These are phyloP conservation scores for Silurus asotus DNA, from an alignment of 2,113 vertebrate genomes.

Conservation along the genomic window DNA sequence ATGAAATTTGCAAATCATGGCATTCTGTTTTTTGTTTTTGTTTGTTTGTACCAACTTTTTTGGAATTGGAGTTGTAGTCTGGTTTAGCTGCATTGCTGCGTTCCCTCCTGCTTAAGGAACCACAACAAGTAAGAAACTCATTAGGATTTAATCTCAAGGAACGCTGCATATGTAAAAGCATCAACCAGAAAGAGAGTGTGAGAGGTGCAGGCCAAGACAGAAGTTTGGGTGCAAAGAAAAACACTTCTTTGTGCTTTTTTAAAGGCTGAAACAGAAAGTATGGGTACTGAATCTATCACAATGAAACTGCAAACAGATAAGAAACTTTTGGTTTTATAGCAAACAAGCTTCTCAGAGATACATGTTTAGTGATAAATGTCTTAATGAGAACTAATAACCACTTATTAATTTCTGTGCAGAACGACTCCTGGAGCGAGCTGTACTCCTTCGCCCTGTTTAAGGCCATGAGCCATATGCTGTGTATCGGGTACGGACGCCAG, in stretches of 20 bases:
- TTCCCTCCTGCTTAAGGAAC: neutral
- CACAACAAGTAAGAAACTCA: neutral
- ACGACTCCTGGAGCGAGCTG: constrained; percentile 93
- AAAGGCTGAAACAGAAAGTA: constrained; percentile 4
- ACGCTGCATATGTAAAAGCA: neutral
- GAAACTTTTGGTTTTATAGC: constrained; percentile 1
- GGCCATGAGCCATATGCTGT: constrained; percentile 99
- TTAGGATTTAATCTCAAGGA: neutral
- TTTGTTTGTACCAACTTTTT: too few species aligned
- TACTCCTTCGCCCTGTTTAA: constrained; percentile 98
- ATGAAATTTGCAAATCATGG: too few species aligned
- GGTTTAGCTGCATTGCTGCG: neutral
- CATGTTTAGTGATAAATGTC: neutral
- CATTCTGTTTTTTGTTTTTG: too few species aligned
- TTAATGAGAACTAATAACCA: constrained; percentile 53
- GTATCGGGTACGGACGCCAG: constrained; percentile 94
- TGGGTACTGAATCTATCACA: constrained; percentile 38
- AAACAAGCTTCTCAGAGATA: neutral
- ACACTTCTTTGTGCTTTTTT: constrained; percentile 19
- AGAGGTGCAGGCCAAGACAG: neutral
- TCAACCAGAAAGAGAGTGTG: neutral
- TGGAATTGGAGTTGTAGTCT: too few species aligned
- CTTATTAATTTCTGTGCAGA: constrained; percentile 72
- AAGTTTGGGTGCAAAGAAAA: constrained; percentile 14
- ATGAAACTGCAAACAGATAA: neutral